Evolutionary conservation across 2,797 vertebrate genomes (phyloP), one percentile per base, ranked within the genome.

Genomic region (Tamandua tetradactyla): DNA sequence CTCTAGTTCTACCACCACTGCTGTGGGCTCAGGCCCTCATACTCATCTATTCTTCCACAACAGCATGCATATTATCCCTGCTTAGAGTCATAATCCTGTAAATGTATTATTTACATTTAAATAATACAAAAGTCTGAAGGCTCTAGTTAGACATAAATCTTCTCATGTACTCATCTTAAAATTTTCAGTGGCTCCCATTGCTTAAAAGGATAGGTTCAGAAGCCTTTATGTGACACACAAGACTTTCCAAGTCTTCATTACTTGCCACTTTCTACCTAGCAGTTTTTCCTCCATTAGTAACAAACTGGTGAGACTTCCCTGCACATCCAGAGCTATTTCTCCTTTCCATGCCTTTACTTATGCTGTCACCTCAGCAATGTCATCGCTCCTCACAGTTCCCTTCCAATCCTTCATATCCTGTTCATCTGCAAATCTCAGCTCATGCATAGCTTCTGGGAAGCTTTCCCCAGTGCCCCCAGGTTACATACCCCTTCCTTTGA

Each of bases 31-130:
- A 20, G 13, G 27, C 4, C 68, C 55, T 23, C 52, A 40, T 5
- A 20, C n/a, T n/a, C 18, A 47, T 27, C 64, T 14, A 0, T 0
- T 6, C 25, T 2, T 20, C 37, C 25, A 7, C 42, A 40, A 5
- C 3, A 49, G 18, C 64, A 30, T 2, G 55, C 27, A n/a, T 18
- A 6, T 22, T 20, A 8, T 15, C 81, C 1, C 3, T 10, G 35
- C 37, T 37, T 10, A 20, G 10, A 1, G 3, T 20, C 47, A 25
- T 0, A 23, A 12, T 23, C 23, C n/a, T 76, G 23, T 13, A 75
- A 72, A 37, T 0, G 37, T 7, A 14, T 40, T 5, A 1, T 59
- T 32, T 49, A 61, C 35, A n/a, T n/a, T n/a, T n/a, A n/a, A n/a
- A n/a, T n/a, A n/a, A n/a, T n/a, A 42, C 11, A n/a, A 66, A 78